Evolutionary conservation across 2,888 invertebrate species (phyloP).

Genomic region (Sialis lutaria): DNA sequence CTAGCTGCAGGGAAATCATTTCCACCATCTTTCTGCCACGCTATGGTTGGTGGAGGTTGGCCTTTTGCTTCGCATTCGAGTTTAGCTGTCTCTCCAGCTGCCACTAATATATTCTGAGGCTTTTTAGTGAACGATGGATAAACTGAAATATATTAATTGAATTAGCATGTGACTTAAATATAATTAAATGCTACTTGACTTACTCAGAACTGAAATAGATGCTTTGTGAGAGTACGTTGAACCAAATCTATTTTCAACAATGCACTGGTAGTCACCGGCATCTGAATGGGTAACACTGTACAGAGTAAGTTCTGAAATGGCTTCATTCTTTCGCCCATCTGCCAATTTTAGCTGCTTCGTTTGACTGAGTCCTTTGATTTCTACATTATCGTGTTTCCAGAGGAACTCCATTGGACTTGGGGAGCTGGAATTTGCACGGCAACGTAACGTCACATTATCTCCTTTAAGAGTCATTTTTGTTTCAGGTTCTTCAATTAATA

Average conservation of each 20-base stretch:
- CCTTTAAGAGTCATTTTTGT: conserved; percentile 74
- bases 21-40: conserved; percentile 84
- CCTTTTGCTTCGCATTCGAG: conserved; percentile 85
- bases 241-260: conserved; percentile 77
- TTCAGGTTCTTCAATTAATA: conserved; percentile 64
- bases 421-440: conserved; percentile 66
- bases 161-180: not conserved
- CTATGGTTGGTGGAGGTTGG: conserved; percentile 74
- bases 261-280: conserved; percentile 84
- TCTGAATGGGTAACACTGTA: conserved; percentile 60
- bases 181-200: conserved; percentile 14
- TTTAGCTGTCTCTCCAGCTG: conserved; percentile 69
- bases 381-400: conserved; percentile 78
- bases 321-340: conserved; percentile 41
- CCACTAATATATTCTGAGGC: conserved; percentile 69
- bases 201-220: conserved; percentile 68
- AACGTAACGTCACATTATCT: conserved; percentile 64
- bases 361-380: conserved; percentile 26
- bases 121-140: conserved; percentile 74
- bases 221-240: conserved; percentile 78
- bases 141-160: conserved; percentile 28
- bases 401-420: conserved; percentile 58
- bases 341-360: conserved; percentile 29
- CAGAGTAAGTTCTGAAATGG: conserved; percentile 56
- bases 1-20: conserved; percentile 89